Conservation (phyloP, 2,888 invertebrate genomes). For the Sialis fuliginosa region DNA sequence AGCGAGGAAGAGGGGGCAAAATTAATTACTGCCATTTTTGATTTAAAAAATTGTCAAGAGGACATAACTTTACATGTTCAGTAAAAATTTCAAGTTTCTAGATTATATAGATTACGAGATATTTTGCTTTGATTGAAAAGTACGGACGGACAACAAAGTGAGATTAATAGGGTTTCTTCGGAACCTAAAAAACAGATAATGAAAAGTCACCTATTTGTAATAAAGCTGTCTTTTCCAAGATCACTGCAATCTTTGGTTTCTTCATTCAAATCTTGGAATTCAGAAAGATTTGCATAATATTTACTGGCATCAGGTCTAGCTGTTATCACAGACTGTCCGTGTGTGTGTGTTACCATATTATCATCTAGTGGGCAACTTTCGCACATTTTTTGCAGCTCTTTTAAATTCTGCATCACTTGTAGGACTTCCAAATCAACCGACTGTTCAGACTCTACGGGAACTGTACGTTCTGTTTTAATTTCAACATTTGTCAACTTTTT, state of each 20-base stretch:
- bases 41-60: too few relatives aligned
- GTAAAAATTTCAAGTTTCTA: too few relatives aligned
- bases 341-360: slow-evolving; percentile 8
- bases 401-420: slow-evolving; percentile 28
- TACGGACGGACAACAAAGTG: too few relatives aligned
- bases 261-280: slow-evolving; percentile 22
- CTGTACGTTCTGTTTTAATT: too few relatives aligned
- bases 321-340: slow-evolving; percentile 19
- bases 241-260: slow-evolving; percentile 8
- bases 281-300: slow-evolving; percentile 8
- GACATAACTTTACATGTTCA: too few relatives aligned
- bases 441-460: slow-evolving; percentile 5
- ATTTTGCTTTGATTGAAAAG: too few relatives aligned
- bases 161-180: too few relatives aligned
- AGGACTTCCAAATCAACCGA: slow-evolving; percentile 19
- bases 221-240: slow-evolving; percentile 1
- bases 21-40: too few relatives aligned
- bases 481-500: not conserved
- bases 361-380: slow-evolving; percentile 17
- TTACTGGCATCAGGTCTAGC: slow-evolving; percentile 10
- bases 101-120: too few relatives aligned
- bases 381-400: slow-evolving; percentile 26
- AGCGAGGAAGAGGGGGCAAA: too few relatives aligned
- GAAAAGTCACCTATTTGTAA: slow-evolving; percentile 1
- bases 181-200: too few relatives aligned